Evolutionary conservation across 2,797 vertebrate genomes (phyloP), one percentile per base, ranked within the genome.

Genomic region (Macropus fuliginosus): DNA sequence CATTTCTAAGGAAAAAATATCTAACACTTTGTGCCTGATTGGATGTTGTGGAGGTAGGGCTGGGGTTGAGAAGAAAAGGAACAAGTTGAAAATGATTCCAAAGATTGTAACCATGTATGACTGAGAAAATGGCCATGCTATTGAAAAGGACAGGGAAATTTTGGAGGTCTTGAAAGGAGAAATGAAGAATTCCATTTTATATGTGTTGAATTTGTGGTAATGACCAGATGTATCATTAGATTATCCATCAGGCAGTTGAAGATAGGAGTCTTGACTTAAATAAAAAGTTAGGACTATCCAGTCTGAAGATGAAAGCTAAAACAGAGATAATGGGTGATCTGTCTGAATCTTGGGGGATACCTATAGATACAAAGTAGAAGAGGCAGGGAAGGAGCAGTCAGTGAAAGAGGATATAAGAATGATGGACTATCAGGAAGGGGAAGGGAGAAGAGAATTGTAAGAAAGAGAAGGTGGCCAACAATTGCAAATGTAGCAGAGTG

Each of bases 401-500:
- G n/a, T 46, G n/a, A 81, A 93, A 81, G 52, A 94, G 27, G 50
- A 40, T 91, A 93, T 29, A 92, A 14, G 50, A 94, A 66, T 94
- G 56, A 56, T 91, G 29, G 90, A 57, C 28, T 12, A 18, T 91
- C n/a, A 90, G 54, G 81, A 93, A 89, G 87, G 91, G 28, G 55
- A 96, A 93, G 40, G 11, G 13, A 93, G 24, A 24, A 29, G 16
- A 92, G 66, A 93, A 92, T 74, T 89, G 52, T 21, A 92, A 55
- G 40, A 94, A 91, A 55, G 92, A 50, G 74, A 27, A 81, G 0
- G 13, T 50, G 40, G 74, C 40, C 40, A 87, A 87, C 21, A 46
- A 24, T 50, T 50, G 46, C 9, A 96, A 96, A 94, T 66, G n/a
- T 93, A 96, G 91, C 29, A 16, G 92, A 95, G 55, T 95, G n/a